phyloP scores from a whole-genome alignment of 2,888 invertebrate species.

The Mellilla xanthometata region DNA sequence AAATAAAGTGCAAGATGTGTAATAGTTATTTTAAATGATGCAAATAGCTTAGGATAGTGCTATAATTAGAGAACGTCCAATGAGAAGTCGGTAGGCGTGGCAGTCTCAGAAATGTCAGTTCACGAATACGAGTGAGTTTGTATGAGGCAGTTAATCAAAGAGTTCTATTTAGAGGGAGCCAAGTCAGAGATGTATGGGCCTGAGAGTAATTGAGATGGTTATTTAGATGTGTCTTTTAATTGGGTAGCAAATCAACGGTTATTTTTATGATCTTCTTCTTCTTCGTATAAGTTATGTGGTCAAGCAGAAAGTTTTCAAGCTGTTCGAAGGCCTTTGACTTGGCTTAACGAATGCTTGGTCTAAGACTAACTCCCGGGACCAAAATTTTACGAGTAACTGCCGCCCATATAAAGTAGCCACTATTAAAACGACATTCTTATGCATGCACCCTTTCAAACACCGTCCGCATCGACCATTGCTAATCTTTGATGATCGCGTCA shows the following conservation, averaged over 20 bases:
- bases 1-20: constrained; percentile 30
- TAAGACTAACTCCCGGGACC: too few species aligned
- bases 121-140: background rate
- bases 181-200: constrained; percentile 64
- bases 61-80: constrained; percentile 78
- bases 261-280: too few species aligned
- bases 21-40: constrained; percentile 60
- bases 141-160: constrained; percentile 52
- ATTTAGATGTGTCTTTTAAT: constrained; percentile 73
- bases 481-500: too few species aligned
- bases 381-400: too few species aligned
- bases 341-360: too few species aligned
- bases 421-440: too few species aligned
- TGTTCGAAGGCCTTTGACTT: too few species aligned
- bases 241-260: constrained; percentile 47
- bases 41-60: constrained; percentile 72
- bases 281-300: too few species aligned
- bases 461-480: too few species aligned
- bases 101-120: constrained; percentile 28
- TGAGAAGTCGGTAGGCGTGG: constrained; percentile 63
- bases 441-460: too few species aligned
- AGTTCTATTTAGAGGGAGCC: constrained; percentile 61
- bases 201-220: constrained; percentile 79
- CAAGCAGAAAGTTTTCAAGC: too few species aligned
- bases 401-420: too few species aligned